Evolutionary conservation across 2,113 vertebrate species (phyloP).

Genomic region (Castor canadensis): DNA sequence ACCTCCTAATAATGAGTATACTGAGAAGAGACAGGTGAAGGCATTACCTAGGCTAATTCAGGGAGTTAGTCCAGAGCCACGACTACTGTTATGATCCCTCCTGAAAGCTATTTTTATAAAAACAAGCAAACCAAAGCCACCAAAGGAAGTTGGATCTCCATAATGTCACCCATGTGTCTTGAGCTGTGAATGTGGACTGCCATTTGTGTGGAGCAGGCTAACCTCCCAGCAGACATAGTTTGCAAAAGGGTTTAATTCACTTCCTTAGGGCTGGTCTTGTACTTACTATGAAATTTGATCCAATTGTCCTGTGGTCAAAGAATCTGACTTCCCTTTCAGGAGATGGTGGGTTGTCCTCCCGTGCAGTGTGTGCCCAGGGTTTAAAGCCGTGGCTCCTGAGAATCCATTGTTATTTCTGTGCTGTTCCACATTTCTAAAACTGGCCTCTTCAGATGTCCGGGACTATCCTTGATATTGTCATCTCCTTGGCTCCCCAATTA

Average conservation of each 20-base stretch:
- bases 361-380: neutral
- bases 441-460: neutral
- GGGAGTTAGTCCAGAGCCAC: neutral
- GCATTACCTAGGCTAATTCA: neutral
- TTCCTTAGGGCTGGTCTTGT: neutral
- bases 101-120: neutral
- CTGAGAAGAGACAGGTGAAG: neutral
- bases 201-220: too few relatives aligned
- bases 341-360: too few relatives aligned
- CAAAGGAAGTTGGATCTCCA: neutral
- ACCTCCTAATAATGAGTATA: neutral
- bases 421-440: neutral
- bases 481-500: neutral
- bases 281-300: neutral
- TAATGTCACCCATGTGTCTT: too few relatives aligned
- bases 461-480: neutral
- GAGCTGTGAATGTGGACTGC: too few relatives aligned
- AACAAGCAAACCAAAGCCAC: neutral
- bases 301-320: neutral
- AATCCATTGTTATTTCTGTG: neutral
- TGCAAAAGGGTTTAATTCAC: neutral
- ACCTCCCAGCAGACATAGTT: neutral
- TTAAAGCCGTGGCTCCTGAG: neutral
- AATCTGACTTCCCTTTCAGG: neutral
- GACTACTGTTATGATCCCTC: neutral